Evolutionary conservation across 2,888 invertebrate species (phyloP).

Genomic region (Euphydryas editha): DNA sequence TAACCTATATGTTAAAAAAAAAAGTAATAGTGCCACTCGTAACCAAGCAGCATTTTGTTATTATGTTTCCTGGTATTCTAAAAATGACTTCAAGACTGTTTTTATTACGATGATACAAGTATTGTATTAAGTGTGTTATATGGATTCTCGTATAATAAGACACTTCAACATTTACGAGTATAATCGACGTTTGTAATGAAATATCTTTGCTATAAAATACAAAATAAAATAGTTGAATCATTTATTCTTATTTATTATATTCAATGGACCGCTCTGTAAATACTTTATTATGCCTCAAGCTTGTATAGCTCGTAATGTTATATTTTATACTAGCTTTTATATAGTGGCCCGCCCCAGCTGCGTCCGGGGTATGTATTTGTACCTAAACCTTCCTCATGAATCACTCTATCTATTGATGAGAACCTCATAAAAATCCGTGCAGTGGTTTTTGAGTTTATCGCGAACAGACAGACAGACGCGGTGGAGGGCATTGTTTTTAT

Average conservation of each 20-base stretch:
- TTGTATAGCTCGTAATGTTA: too few species aligned
- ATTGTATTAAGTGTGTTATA: conserved; percentile 3
- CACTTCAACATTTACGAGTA: background rate
- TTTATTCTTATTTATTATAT: background rate
- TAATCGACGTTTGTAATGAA: conserved; percentile 7
- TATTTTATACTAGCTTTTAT: too few species aligned
- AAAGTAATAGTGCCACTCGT: background rate
- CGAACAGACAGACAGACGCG: too few species aligned
- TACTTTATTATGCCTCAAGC: too few species aligned
- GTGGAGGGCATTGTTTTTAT: too few species aligned
- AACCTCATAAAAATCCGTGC: too few species aligned
- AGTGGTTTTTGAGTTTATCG: too few species aligned
- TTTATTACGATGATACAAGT: background rate
- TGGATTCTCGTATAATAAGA: background rate
- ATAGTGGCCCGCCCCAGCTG: too few species aligned
- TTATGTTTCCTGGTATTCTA: conserved; percentile 1
- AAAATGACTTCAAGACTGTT: conserved; percentile 1
- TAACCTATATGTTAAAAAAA: background rate
- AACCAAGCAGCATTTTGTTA: background rate
- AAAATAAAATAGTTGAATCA: background rate
- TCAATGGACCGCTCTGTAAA: too few species aligned
- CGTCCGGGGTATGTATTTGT: too few species aligned
- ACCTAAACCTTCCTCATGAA: too few species aligned
- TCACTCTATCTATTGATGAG: too few species aligned
- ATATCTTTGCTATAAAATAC: background rate